Conservation (phyloP, 2,888 invertebrate species). For the Ceriagrion tenellum region DNA sequence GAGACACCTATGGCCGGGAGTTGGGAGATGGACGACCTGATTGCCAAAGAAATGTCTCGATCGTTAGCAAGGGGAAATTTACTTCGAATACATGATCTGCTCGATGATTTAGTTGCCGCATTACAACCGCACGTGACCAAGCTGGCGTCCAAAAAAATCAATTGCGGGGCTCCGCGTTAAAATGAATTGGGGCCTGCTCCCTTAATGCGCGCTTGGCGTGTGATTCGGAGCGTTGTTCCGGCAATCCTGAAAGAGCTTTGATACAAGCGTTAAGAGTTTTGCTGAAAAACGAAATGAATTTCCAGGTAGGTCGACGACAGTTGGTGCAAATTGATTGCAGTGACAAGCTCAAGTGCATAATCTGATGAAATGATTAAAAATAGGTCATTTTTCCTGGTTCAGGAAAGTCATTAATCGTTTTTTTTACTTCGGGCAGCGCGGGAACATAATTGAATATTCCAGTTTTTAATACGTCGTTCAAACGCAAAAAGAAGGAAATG, state of each 20-base stretch:
- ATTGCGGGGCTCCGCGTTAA: not conserved
- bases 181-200: not conserved
- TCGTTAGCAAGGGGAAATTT: not conserved
- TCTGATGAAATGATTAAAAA: not conserved
- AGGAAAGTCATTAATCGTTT: not conserved
- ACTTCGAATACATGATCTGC: not conserved
- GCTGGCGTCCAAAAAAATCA: not conserved
- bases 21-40: not conserved
- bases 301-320: not conserved
- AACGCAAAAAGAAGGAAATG: no score
- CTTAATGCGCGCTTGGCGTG: constrained; percentile 7
- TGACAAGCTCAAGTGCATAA: not conserved
- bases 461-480: no score
- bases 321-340: not conserved
- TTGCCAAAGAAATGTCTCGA: not conserved
- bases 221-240: not conserved
- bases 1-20: not conserved
- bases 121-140: not conserved
- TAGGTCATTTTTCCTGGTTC: not conserved
- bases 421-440: not conserved
- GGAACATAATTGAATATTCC: not conserved
- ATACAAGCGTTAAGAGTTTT: not conserved
- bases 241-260: not conserved
- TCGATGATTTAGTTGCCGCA: not conserved
- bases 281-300: not conserved